Percentiles rank a stretch among this genome's conserved stretches.
Evolutionary conservation across 1,140 invertebrate genomes (phyloP).

Genomic region (Aphelenchoides besseyi): DNA sequence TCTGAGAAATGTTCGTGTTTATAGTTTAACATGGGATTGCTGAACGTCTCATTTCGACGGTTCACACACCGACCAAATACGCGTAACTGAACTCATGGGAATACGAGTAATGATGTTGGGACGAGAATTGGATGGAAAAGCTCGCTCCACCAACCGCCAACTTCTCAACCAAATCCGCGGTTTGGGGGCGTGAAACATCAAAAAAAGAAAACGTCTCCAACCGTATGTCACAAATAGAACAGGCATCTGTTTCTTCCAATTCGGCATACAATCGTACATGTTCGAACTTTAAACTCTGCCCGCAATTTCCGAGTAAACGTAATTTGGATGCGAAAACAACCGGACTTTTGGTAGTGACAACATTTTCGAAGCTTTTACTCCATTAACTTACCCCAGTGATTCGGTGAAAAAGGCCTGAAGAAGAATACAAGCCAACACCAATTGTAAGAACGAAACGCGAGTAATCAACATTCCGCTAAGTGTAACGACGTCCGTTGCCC

Average conservation of each 20-base stretch:
- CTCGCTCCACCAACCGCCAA: not conserved
- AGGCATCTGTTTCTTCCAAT: not conserved
- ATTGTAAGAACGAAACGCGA: not conserved
- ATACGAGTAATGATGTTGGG: not conserved
- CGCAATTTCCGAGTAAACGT: not conserved
- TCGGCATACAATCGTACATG: not conserved
- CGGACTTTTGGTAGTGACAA: not conserved
- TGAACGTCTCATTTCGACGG: not conserved
- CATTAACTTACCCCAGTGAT: not conserved
- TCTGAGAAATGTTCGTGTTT: no score
- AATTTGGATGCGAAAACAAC: not conserved
- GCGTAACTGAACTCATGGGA: not conserved
- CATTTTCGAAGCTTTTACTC: no score
- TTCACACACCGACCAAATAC: not conserved
- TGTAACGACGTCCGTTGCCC: not conserved
- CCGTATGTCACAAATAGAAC: not conserved
- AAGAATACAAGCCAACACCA: not conserved
- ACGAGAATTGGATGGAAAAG: not conserved
- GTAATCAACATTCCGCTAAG: not conserved
- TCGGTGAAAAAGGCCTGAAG: not conserved
- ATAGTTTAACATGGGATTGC: not conserved
- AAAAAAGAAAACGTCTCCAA: not conserved
- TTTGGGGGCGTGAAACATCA: not conserved
- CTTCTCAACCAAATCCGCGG: not conserved
- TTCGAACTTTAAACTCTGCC: not conserved